These are phyloP conservation scores for Catotricha subobsoleta DNA, from an alignment of 2,888 invertebrate genomes.

Conservation along the genomic window DNA sequence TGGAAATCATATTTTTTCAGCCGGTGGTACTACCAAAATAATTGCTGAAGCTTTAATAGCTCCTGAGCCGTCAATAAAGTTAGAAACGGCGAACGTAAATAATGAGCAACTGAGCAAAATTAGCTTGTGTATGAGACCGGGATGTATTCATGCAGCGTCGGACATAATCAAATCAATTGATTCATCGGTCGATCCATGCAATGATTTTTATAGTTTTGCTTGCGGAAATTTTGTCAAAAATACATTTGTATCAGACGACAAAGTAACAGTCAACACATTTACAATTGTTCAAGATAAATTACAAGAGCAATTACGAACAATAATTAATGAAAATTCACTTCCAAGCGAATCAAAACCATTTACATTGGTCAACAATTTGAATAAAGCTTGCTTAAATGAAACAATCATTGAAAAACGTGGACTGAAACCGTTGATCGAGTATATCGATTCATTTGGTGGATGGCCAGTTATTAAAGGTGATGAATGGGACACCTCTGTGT, in stretches of 20 bases:
- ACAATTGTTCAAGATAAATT: neutral
- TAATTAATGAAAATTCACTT: neutral
- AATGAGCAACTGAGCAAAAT: no score
- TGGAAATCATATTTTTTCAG: no score
- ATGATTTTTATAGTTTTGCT: conserved; percentile 45
- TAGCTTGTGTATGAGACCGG: conserved; percentile 52
- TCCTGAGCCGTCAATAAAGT: no score
- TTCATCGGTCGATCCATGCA: conserved; percentile 46
- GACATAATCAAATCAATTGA: conserved; percentile 49
- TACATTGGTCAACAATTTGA: no score
- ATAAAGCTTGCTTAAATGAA: neutral
- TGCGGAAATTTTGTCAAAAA: neutral
- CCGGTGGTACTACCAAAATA: no score
- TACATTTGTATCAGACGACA: neutral
- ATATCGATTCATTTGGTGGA: conserved; percentile 22
- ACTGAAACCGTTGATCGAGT: neutral
- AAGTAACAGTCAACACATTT: neutral
- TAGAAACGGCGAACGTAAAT: no score
- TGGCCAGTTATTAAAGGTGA: conserved; percentile 33
- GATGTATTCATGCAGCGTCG: conserved; percentile 61
- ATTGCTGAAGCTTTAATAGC: no score
- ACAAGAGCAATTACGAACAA: neutral
- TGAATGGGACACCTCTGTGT: no score
- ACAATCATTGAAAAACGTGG: neutral
- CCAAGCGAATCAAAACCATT: neutral